These are phyloP conservation scores for Rhineura floridana DNA, from an alignment of 2,113 vertebrate species.

Conservation along the genomic window DNA sequence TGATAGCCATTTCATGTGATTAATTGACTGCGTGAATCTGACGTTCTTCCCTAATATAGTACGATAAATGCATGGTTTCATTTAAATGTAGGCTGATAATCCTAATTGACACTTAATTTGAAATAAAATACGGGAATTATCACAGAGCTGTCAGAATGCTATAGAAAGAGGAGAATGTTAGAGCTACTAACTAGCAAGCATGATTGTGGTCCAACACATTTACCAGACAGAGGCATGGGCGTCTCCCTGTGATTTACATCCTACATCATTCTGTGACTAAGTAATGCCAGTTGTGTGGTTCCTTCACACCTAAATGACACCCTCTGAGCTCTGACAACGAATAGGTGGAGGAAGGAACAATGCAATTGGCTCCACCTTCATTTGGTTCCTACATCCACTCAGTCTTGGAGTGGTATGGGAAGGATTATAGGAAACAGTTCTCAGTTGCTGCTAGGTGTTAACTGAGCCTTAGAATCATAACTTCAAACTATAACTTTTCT, in stretches of 20 bases:
- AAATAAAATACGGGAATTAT: background rate
- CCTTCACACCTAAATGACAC: background rate
- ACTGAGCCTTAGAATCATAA: too few relatives aligned
- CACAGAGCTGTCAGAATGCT: background rate
- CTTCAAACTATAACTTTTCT: background rate
- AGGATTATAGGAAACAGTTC: background rate
- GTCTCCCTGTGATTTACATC: background rate
- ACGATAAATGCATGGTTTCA: background rate
- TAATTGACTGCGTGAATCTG: background rate
- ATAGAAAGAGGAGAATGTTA: background rate
- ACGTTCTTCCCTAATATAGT: background rate
- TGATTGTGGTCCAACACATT: background rate
- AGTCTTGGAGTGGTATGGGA: background rate
- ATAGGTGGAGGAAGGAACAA: background rate
- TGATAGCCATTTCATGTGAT: background rate
- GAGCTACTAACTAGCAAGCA: too few relatives aligned
- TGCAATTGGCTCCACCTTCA: background rate
- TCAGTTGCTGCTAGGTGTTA: background rate
- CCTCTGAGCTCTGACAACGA: too few relatives aligned
- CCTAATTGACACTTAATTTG: background rate
- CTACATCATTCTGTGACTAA: background rate
- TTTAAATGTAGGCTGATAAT: background rate
- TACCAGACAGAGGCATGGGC: background rate
- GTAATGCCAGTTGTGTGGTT: background rate
- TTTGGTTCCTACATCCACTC: background rate